phyloP scores from a whole-genome alignment of 2,888 invertebrate genomes.

The Cephus runcator region DNA sequence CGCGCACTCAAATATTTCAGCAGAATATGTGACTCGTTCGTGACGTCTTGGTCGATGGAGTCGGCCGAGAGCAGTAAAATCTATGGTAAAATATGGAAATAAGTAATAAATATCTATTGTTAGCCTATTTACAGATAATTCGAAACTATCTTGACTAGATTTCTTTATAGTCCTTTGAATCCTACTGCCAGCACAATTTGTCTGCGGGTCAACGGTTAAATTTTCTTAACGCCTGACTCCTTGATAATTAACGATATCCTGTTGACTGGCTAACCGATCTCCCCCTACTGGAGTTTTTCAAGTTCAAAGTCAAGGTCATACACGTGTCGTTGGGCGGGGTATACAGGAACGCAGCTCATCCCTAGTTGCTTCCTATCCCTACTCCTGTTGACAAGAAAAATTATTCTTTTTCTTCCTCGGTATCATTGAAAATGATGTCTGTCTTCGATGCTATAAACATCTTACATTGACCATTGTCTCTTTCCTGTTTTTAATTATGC shows the following conservation, averaged over 20 bases:
- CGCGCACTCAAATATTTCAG: neutral
- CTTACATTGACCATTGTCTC: neutral
- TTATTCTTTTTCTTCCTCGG: neutral
- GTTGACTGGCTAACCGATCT: neutral
- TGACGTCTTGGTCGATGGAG: neutral
- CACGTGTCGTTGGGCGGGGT: constrained; percentile 26
- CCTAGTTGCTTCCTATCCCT: neutral
- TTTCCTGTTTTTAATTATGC: neutral
- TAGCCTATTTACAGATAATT: neutral
- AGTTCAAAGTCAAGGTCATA: constrained; percentile 33
- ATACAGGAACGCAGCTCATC: neutral
- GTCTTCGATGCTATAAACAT: neutral
- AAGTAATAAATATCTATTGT: neutral
- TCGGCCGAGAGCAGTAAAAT: neutral
- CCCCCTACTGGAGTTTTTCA: neutral
- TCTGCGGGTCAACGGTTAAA: neutral
- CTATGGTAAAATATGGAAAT: neutral
- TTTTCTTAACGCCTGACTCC: neutral
- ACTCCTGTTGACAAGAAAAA: neutral
- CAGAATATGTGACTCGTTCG: neutral
- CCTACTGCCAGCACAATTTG: neutral
- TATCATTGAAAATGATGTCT: neutral
- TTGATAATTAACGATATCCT: neutral
- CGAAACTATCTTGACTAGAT: neutral
- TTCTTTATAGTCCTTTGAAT: neutral